Conservation (phyloP, 2,888 invertebrate genomes). For the Hirtodrosophila cameraria region DNA sequence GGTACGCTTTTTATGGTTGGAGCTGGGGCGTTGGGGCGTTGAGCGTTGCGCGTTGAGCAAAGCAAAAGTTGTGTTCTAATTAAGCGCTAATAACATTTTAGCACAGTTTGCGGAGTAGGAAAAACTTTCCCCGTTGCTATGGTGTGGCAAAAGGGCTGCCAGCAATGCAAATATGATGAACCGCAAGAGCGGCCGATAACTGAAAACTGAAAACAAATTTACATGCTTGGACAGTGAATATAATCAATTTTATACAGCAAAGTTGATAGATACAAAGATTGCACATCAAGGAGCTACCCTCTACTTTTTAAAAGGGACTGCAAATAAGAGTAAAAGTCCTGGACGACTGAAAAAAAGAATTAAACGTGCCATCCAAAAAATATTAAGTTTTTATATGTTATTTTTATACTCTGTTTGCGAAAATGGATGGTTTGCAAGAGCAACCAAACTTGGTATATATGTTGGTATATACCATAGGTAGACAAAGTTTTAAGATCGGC, state of each 20-base stretch:
- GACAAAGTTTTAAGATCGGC: no score
- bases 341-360: no score
- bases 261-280: background rate
- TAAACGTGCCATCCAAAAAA: no score
- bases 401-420: no score
- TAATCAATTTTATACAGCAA: constrained; percentile 22
- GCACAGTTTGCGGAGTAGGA: constrained; percentile 45
- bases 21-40: constrained; percentile 3
- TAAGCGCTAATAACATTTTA: constrained; percentile 76
- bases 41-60: constrained; percentile 20
- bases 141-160: constrained; percentile 10
- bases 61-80: constrained; percentile 71
- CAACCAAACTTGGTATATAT: no score
- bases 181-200: constrained; percentile 16
- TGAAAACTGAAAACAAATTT: constrained; percentile 37
- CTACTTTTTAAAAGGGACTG: no score
- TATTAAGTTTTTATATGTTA: no score
- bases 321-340: no score
- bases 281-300: background rate
- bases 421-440: no score
- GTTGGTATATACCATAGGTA: no score
- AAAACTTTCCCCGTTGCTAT: constrained; percentile 31
- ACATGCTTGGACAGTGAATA: constrained; percentile 15
- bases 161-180: constrained; percentile 45
- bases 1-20: constrained; percentile 23